A percentile compares a stretch with the other conserved stretches of the same genome.
These are phyloP conservation scores for Papilio polyxenes DNA, from an alignment of 1,140 invertebrate species.

Conservation along the genomic window DNA sequence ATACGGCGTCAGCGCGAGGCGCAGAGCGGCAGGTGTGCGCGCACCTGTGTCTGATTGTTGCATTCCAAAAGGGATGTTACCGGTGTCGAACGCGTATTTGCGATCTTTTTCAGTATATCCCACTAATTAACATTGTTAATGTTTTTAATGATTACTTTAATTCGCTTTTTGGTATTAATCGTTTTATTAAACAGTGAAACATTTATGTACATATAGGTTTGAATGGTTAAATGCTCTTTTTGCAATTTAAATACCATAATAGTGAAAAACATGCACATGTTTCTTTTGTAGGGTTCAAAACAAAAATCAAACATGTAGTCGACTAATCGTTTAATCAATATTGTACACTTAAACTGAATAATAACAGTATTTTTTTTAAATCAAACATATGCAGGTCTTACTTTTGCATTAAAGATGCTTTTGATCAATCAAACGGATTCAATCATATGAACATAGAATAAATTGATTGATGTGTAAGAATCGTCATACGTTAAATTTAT, in stretches of 20 bases:
- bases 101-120: constrained; percentile 16
- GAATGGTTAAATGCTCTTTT: not conserved
- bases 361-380: not conserved
- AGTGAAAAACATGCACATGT: not conserved
- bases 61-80: constrained; percentile 53
- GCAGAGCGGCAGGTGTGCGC: constrained; percentile 56
- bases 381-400: not conserved
- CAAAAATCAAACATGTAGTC: not conserved
- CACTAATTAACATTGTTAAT: constrained; percentile 8
- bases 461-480: not conserved
- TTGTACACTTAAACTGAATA: not conserved
- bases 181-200: not conserved
- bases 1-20: constrained; percentile 37
- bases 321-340: not conserved
- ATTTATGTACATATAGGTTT: not conserved
- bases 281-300: too few species aligned
- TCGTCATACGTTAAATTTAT: constrained; percentile 11
- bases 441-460: not conserved
- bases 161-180: not conserved
- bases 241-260: not conserved
- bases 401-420: not conserved
- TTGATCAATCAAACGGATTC: not conserved
- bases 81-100: constrained; percentile 39
- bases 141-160: not conserved
- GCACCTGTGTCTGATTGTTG: constrained; percentile 69